Evolutionary conservation across 2,797 vertebrate species (phyloP), one percentile per base, ranked within the genome.

Genomic region (Galaxias olidus): DNA sequence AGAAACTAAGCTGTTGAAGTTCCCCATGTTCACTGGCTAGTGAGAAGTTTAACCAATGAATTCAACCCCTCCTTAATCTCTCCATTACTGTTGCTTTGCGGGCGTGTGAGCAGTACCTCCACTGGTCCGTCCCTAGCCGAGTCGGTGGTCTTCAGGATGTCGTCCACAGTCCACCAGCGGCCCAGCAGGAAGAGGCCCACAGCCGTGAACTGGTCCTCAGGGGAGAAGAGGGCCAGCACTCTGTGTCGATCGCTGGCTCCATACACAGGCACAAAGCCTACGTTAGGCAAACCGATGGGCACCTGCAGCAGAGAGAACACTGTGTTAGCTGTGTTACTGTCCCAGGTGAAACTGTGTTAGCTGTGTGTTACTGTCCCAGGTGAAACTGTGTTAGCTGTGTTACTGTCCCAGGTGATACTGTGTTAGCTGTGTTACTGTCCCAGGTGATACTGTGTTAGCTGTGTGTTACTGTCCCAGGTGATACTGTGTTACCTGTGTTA

Each of bases 151-250:
- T 78, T 94, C 68, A 96, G 80, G 77, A 95, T 88, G 63, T 96
- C 93, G 66, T 95, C 92, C 74, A 93, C 61, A 19, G 91, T 74
- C 95, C 95, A 97, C 96, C 96, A 97, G 55, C 77, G 89, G 70
- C 90, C 88, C 85, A 87, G 87, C 74, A 97, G 90, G 83, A 94
- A 95, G 61, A 97, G 83, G n/a, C 92, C 95, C 72, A 93, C 90
- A 81, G 92, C 92, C 90, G 86, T 93, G 19, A 90, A 50, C 0
- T 72, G 77, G 68, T 94, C 90, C 11, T 82, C 70, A 9, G 94
- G 93, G 18, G 90, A 79, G 89, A 96, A 95, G 52, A 97, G 87
- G 1, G 91, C 96, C 85, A 97, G 91, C 63, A 95, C 57, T 88
- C 91, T 95, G 71, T 90, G 83, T n/a, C 80, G 87, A 69, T 81